phyloP scores from a whole-genome alignment of 2,888 invertebrate genomes.

The Xylota segnis region DNA sequence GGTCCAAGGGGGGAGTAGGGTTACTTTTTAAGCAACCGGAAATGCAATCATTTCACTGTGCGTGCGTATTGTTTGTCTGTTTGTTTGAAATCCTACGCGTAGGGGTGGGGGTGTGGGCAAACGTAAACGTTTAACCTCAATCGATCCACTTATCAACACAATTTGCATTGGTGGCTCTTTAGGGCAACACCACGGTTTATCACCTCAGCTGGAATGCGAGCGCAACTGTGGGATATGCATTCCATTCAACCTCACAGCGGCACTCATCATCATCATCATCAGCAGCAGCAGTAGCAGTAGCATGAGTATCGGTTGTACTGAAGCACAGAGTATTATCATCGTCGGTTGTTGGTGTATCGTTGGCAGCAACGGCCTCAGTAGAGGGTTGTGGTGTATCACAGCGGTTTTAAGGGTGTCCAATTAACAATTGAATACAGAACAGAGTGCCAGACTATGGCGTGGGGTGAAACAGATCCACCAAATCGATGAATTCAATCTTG shows the following conservation, averaged over 20 bases:
- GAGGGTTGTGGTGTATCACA: conserved; percentile 28
- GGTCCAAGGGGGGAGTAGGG: not conserved
- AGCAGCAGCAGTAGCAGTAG: conserved; percentile 62
- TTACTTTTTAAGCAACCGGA: conserved; percentile 60
- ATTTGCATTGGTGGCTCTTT: conserved; percentile 70
- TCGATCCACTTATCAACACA: conserved; percentile 77
- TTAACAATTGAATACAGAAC: conserved; percentile 41
- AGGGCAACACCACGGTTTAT: conserved; percentile 65
- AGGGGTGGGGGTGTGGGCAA: not conserved
- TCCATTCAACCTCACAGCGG: conserved; percentile 46
- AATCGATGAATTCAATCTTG: not conserved
- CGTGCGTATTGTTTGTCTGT: conserved; percentile 27
- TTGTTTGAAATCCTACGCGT: conserved; percentile 39
- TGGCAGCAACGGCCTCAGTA: conserved; percentile 45
- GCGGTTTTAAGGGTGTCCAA: conserved; percentile 45
- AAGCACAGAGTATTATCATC: conserved; percentile 16
- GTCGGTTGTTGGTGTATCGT: conserved; percentile 24
- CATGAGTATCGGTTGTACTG: conserved; percentile 37
- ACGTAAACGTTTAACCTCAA: conserved; percentile 76
- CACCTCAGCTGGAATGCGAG: conserved; percentile 55
- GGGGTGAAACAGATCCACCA: not conserved
- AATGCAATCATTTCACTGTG: conserved; percentile 66
- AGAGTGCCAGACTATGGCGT: conserved; percentile 25
- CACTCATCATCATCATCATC: conserved; percentile 60
- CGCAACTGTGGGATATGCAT: conserved; percentile 53